These are phyloP conservation scores for Pyrrhia umbra DNA, from an alignment of 2,888 invertebrate genomes.

Conservation along the genomic window DNA sequence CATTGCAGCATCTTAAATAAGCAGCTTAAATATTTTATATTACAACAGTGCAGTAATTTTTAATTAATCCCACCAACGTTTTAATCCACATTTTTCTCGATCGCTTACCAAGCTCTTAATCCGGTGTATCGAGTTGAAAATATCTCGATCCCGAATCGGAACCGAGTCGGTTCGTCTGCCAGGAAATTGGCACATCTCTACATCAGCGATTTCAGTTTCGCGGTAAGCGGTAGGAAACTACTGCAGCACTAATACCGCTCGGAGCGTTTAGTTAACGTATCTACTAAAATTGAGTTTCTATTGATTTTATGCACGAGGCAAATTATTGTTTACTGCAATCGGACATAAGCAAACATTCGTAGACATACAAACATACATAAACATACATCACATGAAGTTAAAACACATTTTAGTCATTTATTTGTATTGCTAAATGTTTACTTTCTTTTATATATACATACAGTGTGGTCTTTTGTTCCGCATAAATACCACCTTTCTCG, in stretches of 20 bases:
- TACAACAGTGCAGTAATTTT: background rate
- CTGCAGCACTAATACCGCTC: slow-evolving; percentile 29
- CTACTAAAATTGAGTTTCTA: slow-evolving; percentile 21
- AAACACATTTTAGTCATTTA: too few relatives aligned
- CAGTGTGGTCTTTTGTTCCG: slow-evolving; percentile 1
- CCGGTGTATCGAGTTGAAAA: slow-evolving; percentile 31
- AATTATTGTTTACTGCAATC: slow-evolving; percentile 17
- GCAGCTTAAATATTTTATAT: background rate
- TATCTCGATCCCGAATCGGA: slow-evolving; percentile 30
- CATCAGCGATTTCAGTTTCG: slow-evolving; percentile 40
- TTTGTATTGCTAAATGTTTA: background rate
- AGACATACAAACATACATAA: too few relatives aligned
- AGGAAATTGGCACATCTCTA: slow-evolving; percentile 50
- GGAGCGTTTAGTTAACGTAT: slow-evolving; percentile 27
- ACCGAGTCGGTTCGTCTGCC: slow-evolving; percentile 10
- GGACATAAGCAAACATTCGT: slow-evolving; percentile 13
- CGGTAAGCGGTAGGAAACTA: slow-evolving; percentile 22
- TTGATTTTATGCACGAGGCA: slow-evolving; percentile 14
- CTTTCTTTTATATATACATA: background rate
- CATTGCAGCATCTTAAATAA: too few relatives aligned
- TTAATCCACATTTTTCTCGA: background rate
- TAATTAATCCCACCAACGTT: background rate
- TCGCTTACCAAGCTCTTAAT: slow-evolving; percentile 8
- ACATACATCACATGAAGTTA: too few relatives aligned
- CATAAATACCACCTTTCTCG: slow-evolving; percentile 2